Base-by-base conservation (phyloP, 2,113 vertebrate genomes). In the Neodon shergylaensis region DNA sequence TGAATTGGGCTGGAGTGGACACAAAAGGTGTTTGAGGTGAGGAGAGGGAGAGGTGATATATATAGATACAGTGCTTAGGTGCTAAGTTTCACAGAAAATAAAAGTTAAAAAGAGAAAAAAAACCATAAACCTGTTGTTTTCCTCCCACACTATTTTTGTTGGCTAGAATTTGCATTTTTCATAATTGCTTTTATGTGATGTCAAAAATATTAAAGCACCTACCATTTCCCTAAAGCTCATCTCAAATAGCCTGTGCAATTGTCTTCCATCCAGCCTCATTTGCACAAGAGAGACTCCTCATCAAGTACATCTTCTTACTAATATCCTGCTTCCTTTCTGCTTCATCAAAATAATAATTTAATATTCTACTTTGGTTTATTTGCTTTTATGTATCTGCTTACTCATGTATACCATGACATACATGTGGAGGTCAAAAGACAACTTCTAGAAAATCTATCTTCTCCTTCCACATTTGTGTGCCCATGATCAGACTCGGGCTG, bases 91-190 rank as follows among this genome's bases (percentile, higher is more conserved):
- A 61, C 21, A 82, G 54, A 61, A 61, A 61, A 39, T 82, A 61
- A n/a, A 58, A n/a, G 13, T 52, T 22, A 3, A n/a, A 54, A 54
- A 81, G 16, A n/a, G 4, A 44, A 89, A 52, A 36, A 5, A 33
- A 81, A 61, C 73, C 42, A 52, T 36, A 17, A 36, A 87, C 28
- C 54, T 92, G 28, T 73, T 63, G 84, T 84, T 94, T 89, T 86
- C 33, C 58, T 88, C 49, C 52, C 54, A 84, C 3, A 21, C 4
- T 73, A 47, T 44, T 97, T 93, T 72, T 66, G 31, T 81, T 94
- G 72, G 85, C 49, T 94, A 66, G 58, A 61, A 85, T 73, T 76
- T 73, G 5, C 58, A 91, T 88, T 90, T 92, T 88, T 88, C 21
- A n/a, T 89, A 90, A 95, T 44, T 68, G 28, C n/a, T 91, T 94